These are phyloP conservation scores for Sapayoa aenigma DNA, from an alignment of 2,113 vertebrate species.

Conservation along the genomic window DNA sequence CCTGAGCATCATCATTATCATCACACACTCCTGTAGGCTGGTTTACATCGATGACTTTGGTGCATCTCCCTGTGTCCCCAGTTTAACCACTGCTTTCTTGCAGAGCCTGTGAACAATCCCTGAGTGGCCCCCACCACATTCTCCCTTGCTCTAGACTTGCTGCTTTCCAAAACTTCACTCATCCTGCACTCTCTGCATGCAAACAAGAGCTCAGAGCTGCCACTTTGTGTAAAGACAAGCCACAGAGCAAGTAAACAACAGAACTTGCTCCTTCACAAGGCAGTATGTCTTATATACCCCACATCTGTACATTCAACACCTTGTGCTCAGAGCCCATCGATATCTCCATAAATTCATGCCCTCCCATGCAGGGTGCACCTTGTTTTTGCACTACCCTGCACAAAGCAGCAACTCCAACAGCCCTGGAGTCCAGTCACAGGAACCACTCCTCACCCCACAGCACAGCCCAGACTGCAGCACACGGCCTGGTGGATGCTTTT, in stretches of 20 bases:
- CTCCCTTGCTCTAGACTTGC: not conserved
- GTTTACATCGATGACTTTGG: not conserved
- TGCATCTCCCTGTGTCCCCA: not conserved
- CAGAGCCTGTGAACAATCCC: not conserved
- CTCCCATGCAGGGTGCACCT: not conserved
- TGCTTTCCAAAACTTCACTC: not conserved
- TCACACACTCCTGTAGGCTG: not conserved
- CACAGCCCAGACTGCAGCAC: not conserved
- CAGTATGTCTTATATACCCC: not conserved
- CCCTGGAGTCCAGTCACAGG: not conserved
- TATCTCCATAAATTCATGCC: not conserved
- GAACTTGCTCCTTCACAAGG: not conserved
- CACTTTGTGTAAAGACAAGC: not conserved
- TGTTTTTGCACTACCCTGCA: not conserved
- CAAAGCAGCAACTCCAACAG: not conserved
- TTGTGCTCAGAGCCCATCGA: not conserved
- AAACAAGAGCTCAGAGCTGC: not conserved
- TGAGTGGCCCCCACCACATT: not conserved
- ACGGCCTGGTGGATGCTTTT: not conserved
- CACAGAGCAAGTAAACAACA: not conserved
- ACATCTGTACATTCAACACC: not conserved
- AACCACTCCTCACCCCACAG: not conserved
- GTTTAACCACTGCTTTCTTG: not conserved
- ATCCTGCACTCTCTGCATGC: not conserved
- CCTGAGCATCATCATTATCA: not conserved